Base-by-base conservation (phyloP, 2,113 vertebrate genomes). In the Condylura cristata region DNA sequence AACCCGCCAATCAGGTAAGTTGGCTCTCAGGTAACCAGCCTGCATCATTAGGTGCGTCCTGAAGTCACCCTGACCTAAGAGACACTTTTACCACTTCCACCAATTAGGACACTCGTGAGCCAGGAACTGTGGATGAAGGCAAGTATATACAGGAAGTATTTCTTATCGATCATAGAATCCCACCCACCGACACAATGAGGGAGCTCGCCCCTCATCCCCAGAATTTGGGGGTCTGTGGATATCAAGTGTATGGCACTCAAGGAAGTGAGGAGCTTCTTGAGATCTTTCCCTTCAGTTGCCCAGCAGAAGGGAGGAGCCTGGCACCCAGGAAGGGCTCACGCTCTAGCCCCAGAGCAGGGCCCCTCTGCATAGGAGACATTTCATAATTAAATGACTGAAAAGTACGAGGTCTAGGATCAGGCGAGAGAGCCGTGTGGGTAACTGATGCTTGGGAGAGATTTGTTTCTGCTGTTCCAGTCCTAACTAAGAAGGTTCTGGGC, bases 181-280 rank as follows among this genome's bases (percentile, higher is more conserved):
- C 60, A 61, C 24, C 14, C 76, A 56, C 12, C 13, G 17, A 20
- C 22, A 58, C 75, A 1, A 6, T 1, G 22, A 9, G n/a, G 32
- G 92, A 41, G 22, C 32, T 41, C 11, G 30, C 30, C 22, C 32
- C 8, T 44, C 10, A 3, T 39, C 11, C 6, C 51, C 17, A 60
- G 66, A 39, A 61, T 88, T 22, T 51, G 26, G 74, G 70, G 6
- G 3, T 0, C 4, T 56, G 4, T 10, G 28, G 30, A 18, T 32
- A 0, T 51, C 53, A 48, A 24, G n/a, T 1, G 2, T 26, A 7
- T 1, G 14, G 7, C n/a, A 5, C 8, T 30, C 16, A 0, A 37
- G 34, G 2, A 46, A n/a, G n/a, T n/a, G n/a, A n/a, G n/a, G n/a
- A n/a, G n/a, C n/a, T n/a, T 44, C 61, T 30, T 60, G n/a, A 72